Evolutionary conservation across 1,140 invertebrate genomes (phyloP), one percentile per base, ranked within the genome.

Genomic region (Zaprionus capensis): DNA sequence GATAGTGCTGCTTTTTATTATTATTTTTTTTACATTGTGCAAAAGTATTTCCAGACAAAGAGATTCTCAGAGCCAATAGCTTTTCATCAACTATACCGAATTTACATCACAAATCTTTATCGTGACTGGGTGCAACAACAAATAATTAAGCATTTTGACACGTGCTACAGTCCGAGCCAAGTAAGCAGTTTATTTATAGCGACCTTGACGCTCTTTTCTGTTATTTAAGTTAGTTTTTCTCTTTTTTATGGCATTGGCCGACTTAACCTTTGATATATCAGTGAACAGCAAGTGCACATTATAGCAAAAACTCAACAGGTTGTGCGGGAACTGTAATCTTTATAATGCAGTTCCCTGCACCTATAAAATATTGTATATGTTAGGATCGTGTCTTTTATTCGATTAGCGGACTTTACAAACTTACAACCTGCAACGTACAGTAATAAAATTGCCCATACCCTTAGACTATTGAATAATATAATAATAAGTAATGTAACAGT

Each of bases 91-190:
- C 12, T 31, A 6, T 9, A 38, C 20, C n/a, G n/a, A 31, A 36
- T 34, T 36, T 41, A 24, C 26, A 56, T 34, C 44, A 15, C 6
- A 59, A 46, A 69, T 63, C 9, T 7, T 46, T 9, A 57, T 56
- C 7, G 28, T 46, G 28, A 20, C 26, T 61, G 28, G n/a, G n/a
- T 26, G 11, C 31, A 51, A 36, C 9, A 51, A 66, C 12, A 58
- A 73, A 73, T 58, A 53, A 49, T 70, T 41, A 49, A 62, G 22
- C 31, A 70, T 38, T 70, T 74, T 24, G 56, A 61, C 71, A 74
- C 71, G 71, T 70, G 66, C 62, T 74, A 24, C 58, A 57, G 22
- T 53, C 0, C 28, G 20, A 56, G 34, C 22, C 24, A 20, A 26
- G 3, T 57, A 55, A 22, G 22, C 34, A 44, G 22, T 26, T 41